Percentiles rank a stretch among this genome's conserved stretches.
phyloP scores from a whole-genome alignment of 1,140 invertebrate genomes.

The Thalassaphorura encarpata region DNA sequence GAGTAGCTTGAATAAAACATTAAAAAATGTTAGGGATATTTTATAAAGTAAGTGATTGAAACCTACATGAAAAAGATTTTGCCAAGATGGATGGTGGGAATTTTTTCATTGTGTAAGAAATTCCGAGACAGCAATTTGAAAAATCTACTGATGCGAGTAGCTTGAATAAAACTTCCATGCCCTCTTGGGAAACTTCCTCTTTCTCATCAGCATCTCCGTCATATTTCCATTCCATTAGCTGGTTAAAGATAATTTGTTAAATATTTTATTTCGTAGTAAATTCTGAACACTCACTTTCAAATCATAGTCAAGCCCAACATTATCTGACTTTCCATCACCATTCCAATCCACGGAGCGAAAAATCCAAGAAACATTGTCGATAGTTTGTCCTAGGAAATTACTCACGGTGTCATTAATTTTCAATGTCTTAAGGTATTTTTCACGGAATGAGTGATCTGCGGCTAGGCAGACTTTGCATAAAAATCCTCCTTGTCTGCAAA shows the following conservation, averaged over 20 bases:
- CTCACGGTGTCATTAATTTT: background rate
- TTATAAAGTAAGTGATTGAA: background rate
- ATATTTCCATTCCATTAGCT: background rate
- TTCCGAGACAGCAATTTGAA: constrained; percentile 27
- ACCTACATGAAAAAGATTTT: background rate
- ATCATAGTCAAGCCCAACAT: constrained; percentile 28
- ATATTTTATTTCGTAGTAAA: background rate
- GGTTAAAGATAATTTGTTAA: background rate
- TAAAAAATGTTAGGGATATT: no score
- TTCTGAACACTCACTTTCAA: background rate
- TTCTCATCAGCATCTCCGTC: background rate
- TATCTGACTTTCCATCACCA: constrained; percentile 15
- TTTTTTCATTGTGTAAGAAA: constrained; percentile 28
- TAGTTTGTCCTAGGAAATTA: constrained; percentile 9
- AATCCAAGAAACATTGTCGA: constrained; percentile 29
- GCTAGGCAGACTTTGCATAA: constrained; percentile 29
- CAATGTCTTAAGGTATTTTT: background rate
- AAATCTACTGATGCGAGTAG: constrained; percentile 14
- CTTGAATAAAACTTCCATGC: constrained; percentile 18
- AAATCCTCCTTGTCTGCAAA: constrained; percentile 22
- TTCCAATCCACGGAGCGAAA: constrained; percentile 28
- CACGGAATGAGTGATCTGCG: constrained; percentile 8
- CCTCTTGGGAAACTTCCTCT: constrained; percentile 7
- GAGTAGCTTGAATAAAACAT: constrained; percentile 11
- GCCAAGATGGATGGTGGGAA: constrained; percentile 12